These are phyloP conservation scores for Propithecus coquereli DNA, from an alignment of 2,113 vertebrate genomes.

Conservation along the genomic window DNA sequence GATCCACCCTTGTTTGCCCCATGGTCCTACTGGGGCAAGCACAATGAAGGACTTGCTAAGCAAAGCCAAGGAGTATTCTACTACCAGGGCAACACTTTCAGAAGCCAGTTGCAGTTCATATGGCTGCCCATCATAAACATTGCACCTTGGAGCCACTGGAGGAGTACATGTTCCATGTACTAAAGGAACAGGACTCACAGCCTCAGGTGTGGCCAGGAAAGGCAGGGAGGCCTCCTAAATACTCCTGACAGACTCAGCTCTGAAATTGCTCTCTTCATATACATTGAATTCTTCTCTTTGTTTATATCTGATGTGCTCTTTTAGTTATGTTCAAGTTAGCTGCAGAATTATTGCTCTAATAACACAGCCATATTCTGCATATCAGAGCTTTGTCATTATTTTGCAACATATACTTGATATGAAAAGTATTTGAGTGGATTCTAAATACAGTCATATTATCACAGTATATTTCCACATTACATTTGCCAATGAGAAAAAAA, in stretches of 20 bases:
- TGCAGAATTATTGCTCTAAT: constrained; percentile 18
- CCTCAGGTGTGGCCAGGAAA: neutral
- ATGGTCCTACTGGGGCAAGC: neutral
- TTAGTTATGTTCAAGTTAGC: neutral
- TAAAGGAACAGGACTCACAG: neutral
- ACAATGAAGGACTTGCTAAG: neutral
- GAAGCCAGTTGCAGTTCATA: neutral
- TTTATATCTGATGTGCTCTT: neutral
- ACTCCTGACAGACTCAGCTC: neutral
- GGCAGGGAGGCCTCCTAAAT: neutral
- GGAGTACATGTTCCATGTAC: neutral
- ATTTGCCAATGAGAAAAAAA: neutral
- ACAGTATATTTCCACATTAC: neutral
- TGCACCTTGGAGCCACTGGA: neutral
- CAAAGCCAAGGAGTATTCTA: neutral
- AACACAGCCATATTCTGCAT: neutral
- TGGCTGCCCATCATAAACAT: neutral
- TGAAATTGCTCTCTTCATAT: neutral
- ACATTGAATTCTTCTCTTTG: neutral
- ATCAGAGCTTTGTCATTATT: constrained; percentile 45
- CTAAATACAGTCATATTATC: constrained; percentile 9
- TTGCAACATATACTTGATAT: constrained; percentile 12
- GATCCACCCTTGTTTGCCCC: neutral
- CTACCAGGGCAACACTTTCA: neutral
- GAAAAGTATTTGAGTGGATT: constrained; percentile 15